A percentile compares a stretch with the other conserved stretches of the same genome.
Evolutionary conservation across 1,140 invertebrate genomes (phyloP).

Genomic region (Drosophila sp.): DNA sequence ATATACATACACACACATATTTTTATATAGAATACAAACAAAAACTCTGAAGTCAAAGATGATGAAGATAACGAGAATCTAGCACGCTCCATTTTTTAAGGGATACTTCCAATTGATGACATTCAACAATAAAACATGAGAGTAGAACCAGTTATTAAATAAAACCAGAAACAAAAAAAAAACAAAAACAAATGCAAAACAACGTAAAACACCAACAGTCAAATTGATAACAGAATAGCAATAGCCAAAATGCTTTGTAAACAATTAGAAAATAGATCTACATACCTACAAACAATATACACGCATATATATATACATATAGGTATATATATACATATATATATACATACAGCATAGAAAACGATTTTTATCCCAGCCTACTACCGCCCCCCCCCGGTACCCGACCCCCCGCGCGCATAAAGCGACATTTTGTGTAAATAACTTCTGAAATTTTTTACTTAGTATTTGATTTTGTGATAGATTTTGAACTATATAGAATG

Average conservation of each 20-base stretch:
- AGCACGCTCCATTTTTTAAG: slow-evolving; percentile 14
- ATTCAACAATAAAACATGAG: slow-evolving; percentile 45
- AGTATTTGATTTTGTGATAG: slow-evolving; percentile 78
- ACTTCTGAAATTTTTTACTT: slow-evolving; percentile 45
- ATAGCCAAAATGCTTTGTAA: slow-evolving; percentile 58
- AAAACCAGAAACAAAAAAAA: slow-evolving; percentile 22
- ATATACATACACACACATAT: slow-evolving; percentile 5
- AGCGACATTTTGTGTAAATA: slow-evolving; percentile 32
- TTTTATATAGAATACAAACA: slow-evolving; percentile 16
- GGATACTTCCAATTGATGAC: slow-evolving; percentile 38
- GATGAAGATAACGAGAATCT: slow-evolving; percentile 1
- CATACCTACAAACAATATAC: slow-evolving; percentile 18
- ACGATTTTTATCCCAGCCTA: slow-evolving; percentile 14
- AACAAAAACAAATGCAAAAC: too few species aligned
- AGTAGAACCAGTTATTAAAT: slow-evolving; percentile 29
- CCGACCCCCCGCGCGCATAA: not conserved
- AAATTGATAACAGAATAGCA: slow-evolving; percentile 56
- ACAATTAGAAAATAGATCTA: slow-evolving; percentile 39
- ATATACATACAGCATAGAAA: slow-evolving; percentile 7
- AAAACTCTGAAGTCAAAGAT: not conserved
- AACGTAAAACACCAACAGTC: slow-evolving; percentile 15
- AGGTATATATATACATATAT: not conserved
- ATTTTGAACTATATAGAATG: not conserved
- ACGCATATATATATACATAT: slow-evolving; percentile 23
- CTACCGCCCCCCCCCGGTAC: too few species aligned